Evolutionary conservation across 2,888 invertebrate genomes (phyloP).

Genomic region (Platycnemis pennipes): DNA sequence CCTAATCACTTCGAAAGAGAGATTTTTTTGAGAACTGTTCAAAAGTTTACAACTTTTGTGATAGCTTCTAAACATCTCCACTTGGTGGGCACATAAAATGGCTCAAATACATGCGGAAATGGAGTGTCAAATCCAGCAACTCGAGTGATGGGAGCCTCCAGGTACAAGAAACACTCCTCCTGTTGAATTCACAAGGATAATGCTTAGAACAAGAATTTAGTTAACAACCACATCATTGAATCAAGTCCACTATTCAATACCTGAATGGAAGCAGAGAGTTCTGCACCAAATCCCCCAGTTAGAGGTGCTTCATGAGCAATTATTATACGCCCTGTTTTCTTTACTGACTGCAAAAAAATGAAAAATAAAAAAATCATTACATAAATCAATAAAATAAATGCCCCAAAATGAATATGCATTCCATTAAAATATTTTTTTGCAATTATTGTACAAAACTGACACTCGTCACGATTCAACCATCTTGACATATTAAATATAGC

Average conservation of each 20-base stretch:
- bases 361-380: not conserved
- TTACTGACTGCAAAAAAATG: conserved; percentile 89
- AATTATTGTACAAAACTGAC: too few species aligned
- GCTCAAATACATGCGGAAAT: conserved; percentile 97
- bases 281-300: conserved; percentile 97
- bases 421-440: too few species aligned
- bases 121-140: conserved; percentile 98
- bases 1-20: not conserved
- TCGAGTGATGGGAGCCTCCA: conserved; percentile 95
- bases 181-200: conserved; percentile 77
- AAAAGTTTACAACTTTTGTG: conserved; percentile 88
- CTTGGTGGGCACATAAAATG: conserved; percentile 97
- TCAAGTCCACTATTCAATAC: conserved; percentile 79
- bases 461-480: too few species aligned
- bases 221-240: conserved; percentile 70
- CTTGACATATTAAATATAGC: too few species aligned
- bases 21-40: conserved; percentile 73
- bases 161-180: conserved; percentile 95
- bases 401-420: too few species aligned
- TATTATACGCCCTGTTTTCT: conserved; percentile 95
- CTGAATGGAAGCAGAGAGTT: conserved; percentile 96
- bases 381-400: too few species aligned
- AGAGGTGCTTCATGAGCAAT: conserved; percentile 98
- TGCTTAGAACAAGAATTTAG: not conserved
- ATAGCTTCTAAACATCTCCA: conserved; percentile 94